Conservation (phyloP, 2,888 invertebrate genomes). For the Cosmopolites sordidus region DNA sequence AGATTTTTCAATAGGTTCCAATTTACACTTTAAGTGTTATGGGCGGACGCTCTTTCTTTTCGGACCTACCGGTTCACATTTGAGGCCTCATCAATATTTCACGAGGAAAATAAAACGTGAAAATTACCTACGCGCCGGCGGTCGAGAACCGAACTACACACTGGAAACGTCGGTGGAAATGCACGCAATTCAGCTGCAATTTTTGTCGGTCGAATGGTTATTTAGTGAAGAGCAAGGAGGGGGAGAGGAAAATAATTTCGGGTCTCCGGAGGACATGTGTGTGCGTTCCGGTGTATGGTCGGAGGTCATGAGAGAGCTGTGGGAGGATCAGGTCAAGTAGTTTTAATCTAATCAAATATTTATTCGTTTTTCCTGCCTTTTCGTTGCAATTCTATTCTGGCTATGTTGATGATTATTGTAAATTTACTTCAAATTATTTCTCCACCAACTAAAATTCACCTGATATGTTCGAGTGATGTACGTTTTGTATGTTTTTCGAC, state of each 20-base stretch:
- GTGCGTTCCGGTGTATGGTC: no score
- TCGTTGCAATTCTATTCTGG: no score
- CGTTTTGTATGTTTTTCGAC: no score
- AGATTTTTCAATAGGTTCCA: slow-evolving; percentile 42
- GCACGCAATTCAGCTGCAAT: slow-evolving; percentile 14
- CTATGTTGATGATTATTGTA: no score
- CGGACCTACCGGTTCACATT: slow-evolving; percentile 24
- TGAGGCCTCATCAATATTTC: slow-evolving; percentile 28
- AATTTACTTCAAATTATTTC: no score
- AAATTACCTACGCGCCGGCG: slow-evolving; percentile 22
- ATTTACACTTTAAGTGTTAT: slow-evolving; percentile 41
- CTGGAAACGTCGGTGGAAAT: slow-evolving; percentile 2
- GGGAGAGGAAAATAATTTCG: background rate
- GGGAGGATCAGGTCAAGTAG: no score
- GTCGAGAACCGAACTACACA: background rate
- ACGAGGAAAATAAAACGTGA: slow-evolving; percentile 25
- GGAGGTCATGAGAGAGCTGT: no score
- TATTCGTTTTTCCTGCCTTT: no score
- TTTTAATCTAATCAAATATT: no score
- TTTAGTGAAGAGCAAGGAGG: background rate
- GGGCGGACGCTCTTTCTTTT: slow-evolving; percentile 24
- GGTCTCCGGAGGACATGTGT: no score
- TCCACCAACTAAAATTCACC: no score
- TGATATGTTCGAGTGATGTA: no score
- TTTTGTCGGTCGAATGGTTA: slow-evolving; percentile 1